phyloP scores from a whole-genome alignment of 2,888 invertebrate genomes.

The Drosophila kanekoi region DNA sequence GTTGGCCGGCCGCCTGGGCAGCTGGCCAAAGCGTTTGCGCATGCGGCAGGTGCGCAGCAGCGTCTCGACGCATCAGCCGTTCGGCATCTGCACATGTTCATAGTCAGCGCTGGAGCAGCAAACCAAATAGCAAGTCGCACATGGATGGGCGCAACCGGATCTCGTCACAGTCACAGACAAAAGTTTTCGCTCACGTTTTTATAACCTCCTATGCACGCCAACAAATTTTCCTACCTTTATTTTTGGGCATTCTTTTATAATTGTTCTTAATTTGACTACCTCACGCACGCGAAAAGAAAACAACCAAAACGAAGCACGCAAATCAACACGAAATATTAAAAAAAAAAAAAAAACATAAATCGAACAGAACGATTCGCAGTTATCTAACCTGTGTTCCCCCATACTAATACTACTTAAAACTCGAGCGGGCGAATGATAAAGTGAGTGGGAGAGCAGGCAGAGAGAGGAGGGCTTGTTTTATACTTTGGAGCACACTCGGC shows the following conservation, averaged over 20 bases:
- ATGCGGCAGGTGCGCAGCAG: slow-evolving; percentile 79
- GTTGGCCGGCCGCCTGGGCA: slow-evolving; percentile 46
- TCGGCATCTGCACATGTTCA: slow-evolving; percentile 85
- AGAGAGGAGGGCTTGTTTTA: slow-evolving; percentile 33
- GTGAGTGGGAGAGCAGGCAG: slow-evolving; percentile 8
- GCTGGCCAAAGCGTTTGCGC: slow-evolving; percentile 65
- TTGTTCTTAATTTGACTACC: slow-evolving; percentile 54
- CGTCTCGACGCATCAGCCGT: slow-evolving; percentile 83
- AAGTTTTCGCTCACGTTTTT: slow-evolving; percentile 35
- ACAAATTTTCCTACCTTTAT: slow-evolving; percentile 26
- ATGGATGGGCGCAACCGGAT: slow-evolving; percentile 62
- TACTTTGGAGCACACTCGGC: slow-evolving; percentile 55
- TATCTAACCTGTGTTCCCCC: slow-evolving; percentile 48
- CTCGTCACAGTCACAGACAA: slow-evolving; percentile 56
- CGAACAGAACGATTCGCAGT: slow-evolving; percentile 33
- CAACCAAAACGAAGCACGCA: slow-evolving; percentile 41
- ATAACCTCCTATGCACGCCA: slow-evolving; percentile 42
- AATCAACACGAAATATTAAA: slow-evolving; percentile 41
- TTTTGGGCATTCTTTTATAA: slow-evolving; percentile 14
- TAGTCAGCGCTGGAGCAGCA: slow-evolving; percentile 79
- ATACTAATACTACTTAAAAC: slow-evolving; percentile 55
- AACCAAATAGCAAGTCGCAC: slow-evolving; percentile 45
- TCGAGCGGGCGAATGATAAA: slow-evolving; percentile 2
- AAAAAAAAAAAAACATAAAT: slow-evolving; percentile 27
- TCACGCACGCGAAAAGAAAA: slow-evolving; percentile 49